Conservation (phyloP, 2,888 invertebrate species). For the Ernsta delagoae region DNA sequence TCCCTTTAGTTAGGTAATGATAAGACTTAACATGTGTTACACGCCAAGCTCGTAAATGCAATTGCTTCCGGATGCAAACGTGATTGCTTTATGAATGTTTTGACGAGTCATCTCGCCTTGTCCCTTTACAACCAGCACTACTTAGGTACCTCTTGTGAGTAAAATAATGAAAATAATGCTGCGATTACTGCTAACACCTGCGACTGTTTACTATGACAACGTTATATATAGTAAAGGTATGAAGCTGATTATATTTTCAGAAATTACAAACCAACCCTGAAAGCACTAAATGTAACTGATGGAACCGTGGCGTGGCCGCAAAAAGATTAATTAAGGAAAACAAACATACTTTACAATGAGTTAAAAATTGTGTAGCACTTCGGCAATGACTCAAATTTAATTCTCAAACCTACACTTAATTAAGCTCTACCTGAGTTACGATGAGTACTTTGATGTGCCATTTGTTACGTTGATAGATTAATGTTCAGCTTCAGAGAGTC, state of each 20-base stretch:
- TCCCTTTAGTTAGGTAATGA: too few relatives aligned
- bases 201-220: too few relatives aligned
- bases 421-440: conserved; percentile 4
- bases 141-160: neutral
- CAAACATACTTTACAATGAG: neutral
- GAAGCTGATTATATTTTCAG: too few relatives aligned
- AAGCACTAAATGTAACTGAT: too few relatives aligned
- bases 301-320: too few relatives aligned
- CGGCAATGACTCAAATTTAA: neutral
- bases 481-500: conserved; percentile 17
- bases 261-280: too few relatives aligned
- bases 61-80: conserved; percentile 15
- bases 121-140: neutral
- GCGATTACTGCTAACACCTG: neutral
- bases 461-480: conserved; percentile 33
- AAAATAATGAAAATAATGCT: conserved; percentile 2
- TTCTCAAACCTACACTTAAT: conserved; percentile 16
- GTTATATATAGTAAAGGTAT: too few relatives aligned
- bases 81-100: conserved; percentile 7
- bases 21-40: neutral
- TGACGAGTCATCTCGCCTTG: neutral
- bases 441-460: conserved; percentile 16
- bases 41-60: conserved; percentile 21
- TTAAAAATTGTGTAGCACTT: neutral
- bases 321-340: neutral